phyloP scores from a whole-genome alignment of 2,888 invertebrate species.

The Nephrotoma guestfalica region DNA sequence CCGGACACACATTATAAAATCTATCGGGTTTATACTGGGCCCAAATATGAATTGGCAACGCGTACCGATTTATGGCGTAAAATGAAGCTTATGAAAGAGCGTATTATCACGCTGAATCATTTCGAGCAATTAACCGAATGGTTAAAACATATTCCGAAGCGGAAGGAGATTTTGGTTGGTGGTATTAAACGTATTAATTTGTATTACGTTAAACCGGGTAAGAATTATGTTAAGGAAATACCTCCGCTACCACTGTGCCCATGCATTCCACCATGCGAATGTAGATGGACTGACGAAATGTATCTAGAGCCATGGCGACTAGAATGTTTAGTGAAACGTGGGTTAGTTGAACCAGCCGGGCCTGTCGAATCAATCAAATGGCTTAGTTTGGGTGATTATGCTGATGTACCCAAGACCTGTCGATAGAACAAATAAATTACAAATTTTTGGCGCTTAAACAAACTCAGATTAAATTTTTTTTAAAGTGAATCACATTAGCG shows the following conservation, averaged over 20 bases:
- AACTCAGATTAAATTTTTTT: neutral
- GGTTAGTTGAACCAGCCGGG: neutral
- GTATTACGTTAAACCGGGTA: slow-evolving; percentile 6
- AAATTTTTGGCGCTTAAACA: neutral
- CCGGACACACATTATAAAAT: slow-evolving; percentile 37
- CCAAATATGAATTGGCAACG: slow-evolving; percentile 32
- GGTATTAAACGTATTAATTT: slow-evolving; percentile 8
- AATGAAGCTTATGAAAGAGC: slow-evolving; percentile 37
- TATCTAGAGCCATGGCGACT: neutral
- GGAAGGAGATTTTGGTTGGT: slow-evolving; percentile 18
- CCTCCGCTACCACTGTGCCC: neutral
- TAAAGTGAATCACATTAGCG: neutral
- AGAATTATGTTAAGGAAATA: neutral
- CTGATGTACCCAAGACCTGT: neutral
- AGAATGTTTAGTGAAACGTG: neutral
- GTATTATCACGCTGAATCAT: slow-evolving; percentile 32
- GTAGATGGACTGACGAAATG: neutral
- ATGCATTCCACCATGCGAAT: slow-evolving; percentile 9
- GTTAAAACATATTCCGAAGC: slow-evolving; percentile 13
- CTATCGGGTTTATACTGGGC: slow-evolving; percentile 37
- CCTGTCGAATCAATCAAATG: neutral
- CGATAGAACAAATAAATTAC: neutral
- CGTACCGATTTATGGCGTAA: slow-evolving; percentile 36
- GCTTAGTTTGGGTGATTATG: neutral
- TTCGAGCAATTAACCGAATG: slow-evolving; percentile 34